These are phyloP conservation scores for Lasioglossum baleicum DNA, from an alignment of 1,140 invertebrate genomes.

Conservation along the genomic window DNA sequence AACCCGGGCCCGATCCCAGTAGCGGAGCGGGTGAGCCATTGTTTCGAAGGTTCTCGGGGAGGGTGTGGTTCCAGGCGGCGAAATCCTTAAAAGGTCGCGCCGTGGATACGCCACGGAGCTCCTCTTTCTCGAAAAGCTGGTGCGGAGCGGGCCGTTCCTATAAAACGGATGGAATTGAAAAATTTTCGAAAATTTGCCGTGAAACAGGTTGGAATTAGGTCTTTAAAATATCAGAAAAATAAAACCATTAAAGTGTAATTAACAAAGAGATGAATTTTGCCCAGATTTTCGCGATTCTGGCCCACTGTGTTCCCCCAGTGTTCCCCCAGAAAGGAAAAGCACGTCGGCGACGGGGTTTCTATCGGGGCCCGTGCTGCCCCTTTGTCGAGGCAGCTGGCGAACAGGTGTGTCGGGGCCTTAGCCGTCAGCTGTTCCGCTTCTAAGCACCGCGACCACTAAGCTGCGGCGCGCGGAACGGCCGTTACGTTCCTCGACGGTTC, in stretches of 20 bases:
- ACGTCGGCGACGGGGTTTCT: slow-evolving; percentile 33
- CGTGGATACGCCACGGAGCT: slow-evolving; percentile 19
- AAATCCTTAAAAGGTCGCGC: slow-evolving; percentile 47
- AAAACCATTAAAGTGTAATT: no score
- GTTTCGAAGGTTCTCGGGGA: slow-evolving; percentile 38
- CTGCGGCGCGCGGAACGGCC: slow-evolving; percentile 41
- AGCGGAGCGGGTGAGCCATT: slow-evolving; percentile 36
- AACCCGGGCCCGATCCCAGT: slow-evolving; percentile 37
- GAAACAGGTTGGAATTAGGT: no score
- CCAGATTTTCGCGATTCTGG: no score
- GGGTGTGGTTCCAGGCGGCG: slow-evolving; percentile 35
- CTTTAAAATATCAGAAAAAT: no score
- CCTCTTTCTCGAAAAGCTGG: no score
- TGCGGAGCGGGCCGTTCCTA: no score
- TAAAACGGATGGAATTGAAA: no score
- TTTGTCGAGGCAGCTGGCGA: slow-evolving; percentile 73
- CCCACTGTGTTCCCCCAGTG: not conserved
- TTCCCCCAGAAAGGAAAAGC: slow-evolving; percentile 45
- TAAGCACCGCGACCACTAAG: slow-evolving; percentile 54
- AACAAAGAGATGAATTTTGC: no score
- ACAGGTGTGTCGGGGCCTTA: slow-evolving; percentile 69
- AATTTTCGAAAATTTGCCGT: no score
- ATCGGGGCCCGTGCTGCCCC: slow-evolving; percentile 24
- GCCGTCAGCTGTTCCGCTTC: slow-evolving; percentile 71
- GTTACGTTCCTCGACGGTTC: slow-evolving; percentile 40